These are phyloP conservation scores for Cryptocheilus praepositus DNA, from an alignment of 2,888 invertebrate species.

Conservation along the genomic window DNA sequence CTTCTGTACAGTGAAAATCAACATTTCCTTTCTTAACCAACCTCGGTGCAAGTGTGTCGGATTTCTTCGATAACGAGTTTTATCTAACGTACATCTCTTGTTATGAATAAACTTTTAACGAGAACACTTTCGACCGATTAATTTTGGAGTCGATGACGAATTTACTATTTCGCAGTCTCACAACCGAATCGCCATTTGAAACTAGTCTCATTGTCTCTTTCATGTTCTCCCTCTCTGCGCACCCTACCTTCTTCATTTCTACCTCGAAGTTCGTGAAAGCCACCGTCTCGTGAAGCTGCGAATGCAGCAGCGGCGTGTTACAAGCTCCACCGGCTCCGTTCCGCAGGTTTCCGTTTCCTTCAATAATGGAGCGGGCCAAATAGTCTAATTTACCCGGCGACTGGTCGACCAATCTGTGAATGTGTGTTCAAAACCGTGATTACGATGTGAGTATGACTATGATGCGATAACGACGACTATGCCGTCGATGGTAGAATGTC, in stretches of 20 bases:
- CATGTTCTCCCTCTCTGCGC: slow-evolving; percentile 13
- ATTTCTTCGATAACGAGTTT: neutral
- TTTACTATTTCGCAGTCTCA: neutral
- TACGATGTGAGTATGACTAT: slow-evolving; percentile 7
- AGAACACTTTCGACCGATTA: neutral
- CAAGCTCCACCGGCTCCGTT: slow-evolving; percentile 51
- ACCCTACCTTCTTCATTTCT: neutral
- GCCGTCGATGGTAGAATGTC: neutral
- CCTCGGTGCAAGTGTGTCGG: neutral
- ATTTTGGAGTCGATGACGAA: neutral
- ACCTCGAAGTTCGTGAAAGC: slow-evolving; percentile 51
- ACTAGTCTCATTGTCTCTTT: neutral
- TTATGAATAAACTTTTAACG: neutral
- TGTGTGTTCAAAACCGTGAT: slow-evolving; percentile 35
- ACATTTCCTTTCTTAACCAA: too few species aligned
- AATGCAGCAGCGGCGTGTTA: slow-evolving; percentile 48
- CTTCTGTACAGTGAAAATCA: too few species aligned
- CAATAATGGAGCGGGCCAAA: slow-evolving; percentile 63
- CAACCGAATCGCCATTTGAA: neutral
- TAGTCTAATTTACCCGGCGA: slow-evolving; percentile 63
- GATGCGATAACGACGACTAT: neutral
- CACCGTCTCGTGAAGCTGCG: slow-evolving; percentile 53
- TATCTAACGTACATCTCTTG: neutral
- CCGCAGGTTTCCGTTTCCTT: slow-evolving; percentile 58
- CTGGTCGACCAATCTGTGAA: slow-evolving; percentile 54